These are phyloP conservation scores for Thaleichthys pacificus DNA, from an alignment of 2,797 vertebrate genomes.

Conservation along the genomic window DNA sequence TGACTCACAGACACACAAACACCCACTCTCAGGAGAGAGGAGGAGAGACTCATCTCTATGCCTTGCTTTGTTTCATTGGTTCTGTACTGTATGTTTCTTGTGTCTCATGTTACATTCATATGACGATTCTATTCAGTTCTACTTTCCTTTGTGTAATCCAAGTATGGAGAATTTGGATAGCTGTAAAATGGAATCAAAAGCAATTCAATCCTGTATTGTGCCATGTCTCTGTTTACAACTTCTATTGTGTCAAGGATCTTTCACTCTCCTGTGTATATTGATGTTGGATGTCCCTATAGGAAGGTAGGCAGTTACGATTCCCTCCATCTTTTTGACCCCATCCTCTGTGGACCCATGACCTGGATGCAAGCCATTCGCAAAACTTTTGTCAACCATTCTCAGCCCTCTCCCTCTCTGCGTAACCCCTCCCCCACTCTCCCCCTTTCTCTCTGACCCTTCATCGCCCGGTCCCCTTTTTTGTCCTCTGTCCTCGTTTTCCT, in stretches of 20 bases:
- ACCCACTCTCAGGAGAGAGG: slow-evolving; percentile 11
- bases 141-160: background rate
- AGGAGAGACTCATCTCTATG: slow-evolving; percentile 32
- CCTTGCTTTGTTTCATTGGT: background rate
- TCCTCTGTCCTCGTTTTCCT: background rate
- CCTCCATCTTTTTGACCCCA: slow-evolving; percentile 40
- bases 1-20: slow-evolving; percentile 56
- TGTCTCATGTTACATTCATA: slow-evolving; percentile 32
- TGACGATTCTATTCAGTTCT: background rate
- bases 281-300: slow-evolving; percentile 10
- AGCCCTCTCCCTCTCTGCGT: background rate
- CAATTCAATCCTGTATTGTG: background rate
- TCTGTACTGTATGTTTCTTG: slow-evolving; percentile 28
- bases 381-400: slow-evolving; percentile 11
- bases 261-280: background rate
- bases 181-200: background rate
- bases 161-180: background rate
- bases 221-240: background rate
- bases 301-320: slow-evolving; percentile 31
- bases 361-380: slow-evolving; percentile 44
- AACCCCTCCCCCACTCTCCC: background rate
- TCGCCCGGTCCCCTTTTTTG: background rate
- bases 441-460: background rate
- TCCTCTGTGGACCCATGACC: slow-evolving; percentile 38
- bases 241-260: background rate